Evolutionary conservation across 2,113 vertebrate species (phyloP).

Genomic region (Dendrocopos noguchii): DNA sequence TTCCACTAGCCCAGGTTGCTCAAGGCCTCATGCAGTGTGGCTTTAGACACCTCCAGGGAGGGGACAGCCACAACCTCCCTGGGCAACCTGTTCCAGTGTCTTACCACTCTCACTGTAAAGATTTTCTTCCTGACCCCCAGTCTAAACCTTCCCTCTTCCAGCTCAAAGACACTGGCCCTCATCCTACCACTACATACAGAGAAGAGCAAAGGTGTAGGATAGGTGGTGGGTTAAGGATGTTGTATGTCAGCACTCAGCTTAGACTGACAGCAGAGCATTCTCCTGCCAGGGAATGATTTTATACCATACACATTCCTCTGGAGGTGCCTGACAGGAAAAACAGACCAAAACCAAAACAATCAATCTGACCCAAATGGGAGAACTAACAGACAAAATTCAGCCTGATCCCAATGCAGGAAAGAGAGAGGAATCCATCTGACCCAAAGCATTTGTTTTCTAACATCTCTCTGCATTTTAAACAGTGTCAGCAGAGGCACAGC

Average conservation of each 20-base stretch:
- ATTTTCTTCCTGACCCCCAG: too few species aligned
- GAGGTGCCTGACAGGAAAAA: not conserved
- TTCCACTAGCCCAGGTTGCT: too few species aligned
- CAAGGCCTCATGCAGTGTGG: too few species aligned
- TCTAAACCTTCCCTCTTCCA: too few species aligned
- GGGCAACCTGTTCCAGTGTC: too few species aligned
- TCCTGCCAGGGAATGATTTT: not conserved
- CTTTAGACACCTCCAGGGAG: too few species aligned
- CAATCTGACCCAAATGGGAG: not conserved
- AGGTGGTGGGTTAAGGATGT: not conserved
- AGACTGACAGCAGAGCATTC: not conserved
- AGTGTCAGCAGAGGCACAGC: not conserved
- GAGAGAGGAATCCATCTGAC: not conserved
- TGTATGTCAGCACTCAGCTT: not conserved
- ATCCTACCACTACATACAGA: not conserved
- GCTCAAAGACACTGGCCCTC: too few species aligned
- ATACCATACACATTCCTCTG: not conserved
- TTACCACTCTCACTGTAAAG: too few species aligned
- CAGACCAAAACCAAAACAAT: not conserved
- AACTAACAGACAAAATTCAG: not conserved
- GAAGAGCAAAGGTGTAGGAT: not conserved
- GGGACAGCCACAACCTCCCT: too few species aligned
- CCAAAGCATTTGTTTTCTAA: not conserved
- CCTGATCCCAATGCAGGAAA: too few species aligned
- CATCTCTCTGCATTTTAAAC: not conserved